Percentiles rank a stretch among this genome's conserved stretches.
Conservation (phyloP, 1,140 invertebrate genomes). For the Micrasema minimum region DNA sequence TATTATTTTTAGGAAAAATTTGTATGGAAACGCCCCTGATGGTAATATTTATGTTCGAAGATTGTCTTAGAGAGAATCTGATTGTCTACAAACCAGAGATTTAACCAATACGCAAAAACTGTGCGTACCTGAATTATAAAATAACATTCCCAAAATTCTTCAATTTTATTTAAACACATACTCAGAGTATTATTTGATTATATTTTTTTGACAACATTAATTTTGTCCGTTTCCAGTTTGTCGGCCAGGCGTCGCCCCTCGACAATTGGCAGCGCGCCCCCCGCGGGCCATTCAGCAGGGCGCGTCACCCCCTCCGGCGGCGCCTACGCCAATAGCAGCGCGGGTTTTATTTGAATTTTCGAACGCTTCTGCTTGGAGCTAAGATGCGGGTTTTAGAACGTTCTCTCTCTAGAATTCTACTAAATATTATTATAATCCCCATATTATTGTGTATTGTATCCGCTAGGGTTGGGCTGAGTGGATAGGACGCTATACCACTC, state of each 20-base stretch:
- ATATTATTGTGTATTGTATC: too few species aligned
- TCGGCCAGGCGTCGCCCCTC: not conserved
- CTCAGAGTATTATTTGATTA: not conserved
- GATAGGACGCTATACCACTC: too few species aligned
- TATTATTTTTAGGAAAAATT: too few species aligned
- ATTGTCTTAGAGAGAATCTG: too few species aligned
- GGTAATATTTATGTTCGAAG: too few species aligned
- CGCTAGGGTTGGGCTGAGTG: too few species aligned
- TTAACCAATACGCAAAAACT: too few species aligned
- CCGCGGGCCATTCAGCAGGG: conserved; percentile 40
- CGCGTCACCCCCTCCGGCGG: conserved; percentile 11
- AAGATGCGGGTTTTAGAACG: not conserved
- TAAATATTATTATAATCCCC: too few species aligned
- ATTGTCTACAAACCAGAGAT: too few species aligned
- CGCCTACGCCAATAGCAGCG: conserved; percentile 1
- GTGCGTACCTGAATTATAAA: not conserved
- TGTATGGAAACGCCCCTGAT: too few species aligned
- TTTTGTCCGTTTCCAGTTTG: conserved; percentile 7
- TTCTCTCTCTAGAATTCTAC: too few species aligned
- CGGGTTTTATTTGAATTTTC: not conserved
- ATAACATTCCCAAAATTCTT: not conserved
- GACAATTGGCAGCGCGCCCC: conserved; percentile 24
- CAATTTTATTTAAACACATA: not conserved
- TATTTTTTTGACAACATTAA: not conserved
- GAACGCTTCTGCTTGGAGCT: not conserved